A percentile compares a stretch with the other conserved stretches of the same genome.
Conservation (phyloP, 2,113 vertebrate genomes). For the Oncorhynchus masou region DNA sequence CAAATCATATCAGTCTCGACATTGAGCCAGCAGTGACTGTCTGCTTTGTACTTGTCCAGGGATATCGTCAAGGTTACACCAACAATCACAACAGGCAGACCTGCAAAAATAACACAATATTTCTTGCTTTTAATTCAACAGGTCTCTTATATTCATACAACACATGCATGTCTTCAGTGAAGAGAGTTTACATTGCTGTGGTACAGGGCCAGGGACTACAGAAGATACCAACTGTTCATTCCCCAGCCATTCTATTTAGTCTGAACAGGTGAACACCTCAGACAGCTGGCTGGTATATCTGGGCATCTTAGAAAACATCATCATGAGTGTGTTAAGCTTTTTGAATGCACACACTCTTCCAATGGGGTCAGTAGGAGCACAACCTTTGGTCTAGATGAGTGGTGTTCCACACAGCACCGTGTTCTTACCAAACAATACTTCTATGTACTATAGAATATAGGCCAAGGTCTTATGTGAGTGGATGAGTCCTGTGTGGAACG, state of each 20-base stretch:
- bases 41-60: conserved; percentile 81
- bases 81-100: conserved; percentile 81
- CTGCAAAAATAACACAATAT: conserved; percentile 59
- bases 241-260: conserved; percentile 45
- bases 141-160: background rate
- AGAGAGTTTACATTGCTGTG: conserved; percentile 35
- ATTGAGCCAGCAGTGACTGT: conserved; percentile 86
- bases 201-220: conserved; percentile 15
- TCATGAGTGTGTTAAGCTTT: conserved; percentile 1
- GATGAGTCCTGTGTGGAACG: background rate
- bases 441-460: too few relatives aligned
- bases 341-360: conserved; percentile 25
- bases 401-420: too few relatives aligned
- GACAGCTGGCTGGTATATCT: conserved; percentile 1
- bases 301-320: background rate
- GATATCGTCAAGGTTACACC: conserved; percentile 76
- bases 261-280: conserved; percentile 29
- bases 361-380: background rate
- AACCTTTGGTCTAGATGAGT: conserved; percentile 10
- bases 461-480: conserved; percentile 14
- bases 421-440: too few relatives aligned
- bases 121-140: background rate
- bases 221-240: background rate
- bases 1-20: conserved; percentile 82
- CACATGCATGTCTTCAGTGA: background rate